Base-by-base conservation (phyloP, 2,113 vertebrate species). In the Phodopus roborovskii region DNA sequence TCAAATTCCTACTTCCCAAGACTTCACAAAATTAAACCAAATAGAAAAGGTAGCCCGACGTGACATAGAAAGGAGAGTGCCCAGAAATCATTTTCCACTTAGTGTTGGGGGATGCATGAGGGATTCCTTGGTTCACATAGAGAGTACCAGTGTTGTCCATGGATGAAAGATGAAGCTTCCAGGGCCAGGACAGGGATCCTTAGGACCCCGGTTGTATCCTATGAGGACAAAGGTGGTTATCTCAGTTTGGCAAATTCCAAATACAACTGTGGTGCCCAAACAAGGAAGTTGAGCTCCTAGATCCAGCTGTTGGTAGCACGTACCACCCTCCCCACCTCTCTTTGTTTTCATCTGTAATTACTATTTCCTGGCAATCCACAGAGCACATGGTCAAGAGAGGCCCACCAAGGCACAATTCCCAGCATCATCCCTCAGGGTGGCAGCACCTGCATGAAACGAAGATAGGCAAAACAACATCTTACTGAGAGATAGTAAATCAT, bases 361-460 rank as follows among this genome's bases (percentile, higher is more conserved):
- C 66, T 90, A 53, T 60, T 94, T 94, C 78, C n/a, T 84, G 86
- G 94, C 92, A 90, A n/a, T 96, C 85, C 12, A 26, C 81, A 83
- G 19, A 84, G 19, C 48, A 50, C 4, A 95, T 60, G 28, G 75
- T 94, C 22, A n/a, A 7, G 0, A 84, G 45, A 28, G 96, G 92
- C 91, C 88, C 88, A 92, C 93, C 90, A n/a, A 68, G 16, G 20
- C 68, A 39, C 26, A 45, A 60, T 66, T 20, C 93, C 81, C 91
- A 62, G 95, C 93, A 81, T 92, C 78, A 48, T 56, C 48, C 24
- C 22, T 50, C 28, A 71, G 24, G 64, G 28, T 79, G 95, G 48
- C 16, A 48, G 71, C 20, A 2, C 78, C 90, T 82, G 39, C 33
- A 36, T 96, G 88, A 79, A 96, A 93, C 88, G 91, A 56, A 94